Evolutionary conservation across 2,113 vertebrate genomes (phyloP).

Genomic region (Crotalus viridis): DNA sequence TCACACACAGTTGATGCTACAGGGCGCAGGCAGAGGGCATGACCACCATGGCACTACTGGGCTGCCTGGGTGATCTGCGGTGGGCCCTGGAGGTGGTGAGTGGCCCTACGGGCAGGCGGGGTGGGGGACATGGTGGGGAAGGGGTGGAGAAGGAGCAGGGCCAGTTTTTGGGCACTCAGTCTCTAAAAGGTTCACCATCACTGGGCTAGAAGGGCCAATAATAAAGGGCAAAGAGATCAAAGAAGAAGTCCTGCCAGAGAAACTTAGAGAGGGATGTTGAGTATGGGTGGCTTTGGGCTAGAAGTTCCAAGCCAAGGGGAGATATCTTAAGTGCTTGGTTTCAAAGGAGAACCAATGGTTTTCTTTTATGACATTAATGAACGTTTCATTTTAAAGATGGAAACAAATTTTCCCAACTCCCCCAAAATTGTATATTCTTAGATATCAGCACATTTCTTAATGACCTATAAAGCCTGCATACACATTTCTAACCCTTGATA

Average conservation of each 20-base stretch:
- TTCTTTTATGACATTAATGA: background rate
- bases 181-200: no score
- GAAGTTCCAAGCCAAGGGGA: background rate
- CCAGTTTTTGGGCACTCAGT: no score
- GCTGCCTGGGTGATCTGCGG: no score
- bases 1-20: no score
- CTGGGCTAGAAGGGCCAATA: background rate
- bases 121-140: no score
- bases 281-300: background rate
- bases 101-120: no score
- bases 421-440: background rate
- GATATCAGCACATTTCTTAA: background rate
- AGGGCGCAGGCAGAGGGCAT: no score
- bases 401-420: background rate
- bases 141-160: no score
- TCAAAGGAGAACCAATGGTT: background rate
- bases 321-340: background rate
- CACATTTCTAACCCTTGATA: background rate
- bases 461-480: background rate
- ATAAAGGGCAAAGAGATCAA: background rate
- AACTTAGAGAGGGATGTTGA: background rate
- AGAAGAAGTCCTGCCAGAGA: background rate
- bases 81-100: no score
- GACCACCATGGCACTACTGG: no score
- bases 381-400: background rate